Conservation (phyloP, 2,113 vertebrate species). For the Podarcis cretensis region DNA sequence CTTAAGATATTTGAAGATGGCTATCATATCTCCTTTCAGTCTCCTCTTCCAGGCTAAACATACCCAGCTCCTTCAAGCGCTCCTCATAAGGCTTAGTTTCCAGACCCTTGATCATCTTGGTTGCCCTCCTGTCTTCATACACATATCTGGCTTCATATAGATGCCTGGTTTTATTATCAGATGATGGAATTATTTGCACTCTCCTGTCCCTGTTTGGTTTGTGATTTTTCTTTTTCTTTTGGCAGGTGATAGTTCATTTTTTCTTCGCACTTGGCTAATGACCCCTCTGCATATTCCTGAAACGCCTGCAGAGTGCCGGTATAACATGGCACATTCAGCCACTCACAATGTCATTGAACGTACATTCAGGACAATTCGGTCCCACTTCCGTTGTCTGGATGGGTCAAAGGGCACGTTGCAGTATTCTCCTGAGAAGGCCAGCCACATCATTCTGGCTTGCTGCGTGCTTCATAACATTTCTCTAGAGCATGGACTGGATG, state of each 20-base stretch:
- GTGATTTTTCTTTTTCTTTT: conserved; percentile 32
- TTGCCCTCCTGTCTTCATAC: too few species aligned
- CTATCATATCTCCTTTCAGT: too few species aligned
- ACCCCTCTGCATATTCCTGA: conserved; percentile 87
- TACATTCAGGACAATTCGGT: conserved; percentile 88
- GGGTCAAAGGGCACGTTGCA: conserved; percentile 91
- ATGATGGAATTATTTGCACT: neutral
- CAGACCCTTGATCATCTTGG: too few species aligned
- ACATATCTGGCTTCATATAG: neutral
- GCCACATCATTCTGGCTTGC: conserved; percentile 93
- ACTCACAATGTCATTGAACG: conserved; percentile 90
- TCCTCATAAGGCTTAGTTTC: too few species aligned
- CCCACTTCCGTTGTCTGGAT: conserved; percentile 92
- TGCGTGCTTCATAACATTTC: conserved; percentile 96
- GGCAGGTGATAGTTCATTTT: conserved; percentile 88
- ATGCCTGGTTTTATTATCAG: neutral
- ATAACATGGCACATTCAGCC: conserved; percentile 89
- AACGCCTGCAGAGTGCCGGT: conserved; percentile 86
- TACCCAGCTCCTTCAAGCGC: too few species aligned
- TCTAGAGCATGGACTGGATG: conserved; percentile 88
- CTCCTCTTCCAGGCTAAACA: too few species aligned
- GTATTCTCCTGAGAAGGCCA: conserved; percentile 94
- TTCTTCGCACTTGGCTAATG: conserved; percentile 90
- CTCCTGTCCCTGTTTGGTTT: neutral
- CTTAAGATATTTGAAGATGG: too few species aligned